Evolutionary conservation across 2,888 invertebrate genomes (phyloP).

Genomic region (Drosophila siamana): DNA sequence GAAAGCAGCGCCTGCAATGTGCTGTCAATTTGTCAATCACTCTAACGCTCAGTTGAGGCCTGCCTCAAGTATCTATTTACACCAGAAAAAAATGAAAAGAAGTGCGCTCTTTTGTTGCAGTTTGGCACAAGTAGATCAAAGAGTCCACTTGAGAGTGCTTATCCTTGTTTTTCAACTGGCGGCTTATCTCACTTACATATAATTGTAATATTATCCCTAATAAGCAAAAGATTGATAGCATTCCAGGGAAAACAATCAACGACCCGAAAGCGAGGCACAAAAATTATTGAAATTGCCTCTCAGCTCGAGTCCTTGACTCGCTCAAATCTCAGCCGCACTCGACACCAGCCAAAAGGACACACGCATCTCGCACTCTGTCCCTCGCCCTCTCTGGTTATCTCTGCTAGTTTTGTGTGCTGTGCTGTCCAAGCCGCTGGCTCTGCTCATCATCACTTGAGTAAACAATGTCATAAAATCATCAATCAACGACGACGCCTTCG

Average conservation of each 20-base stretch:
- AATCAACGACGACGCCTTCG: slow-evolving; percentile 50
- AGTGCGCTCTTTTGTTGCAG: not conserved
- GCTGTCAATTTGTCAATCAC: slow-evolving; percentile 58
- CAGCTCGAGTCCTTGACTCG: slow-evolving; percentile 5
- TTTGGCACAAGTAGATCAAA: slow-evolving; percentile 37
- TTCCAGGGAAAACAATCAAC: slow-evolving; percentile 67
- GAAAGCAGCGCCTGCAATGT: slow-evolving; percentile 32
- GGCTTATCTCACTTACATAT: slow-evolving; percentile 78
- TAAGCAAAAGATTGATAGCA: slow-evolving; percentile 81
- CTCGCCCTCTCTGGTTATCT: too few relatives aligned
- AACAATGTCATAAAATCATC: slow-evolving; percentile 82
- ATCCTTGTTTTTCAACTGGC: slow-evolving; percentile 31
- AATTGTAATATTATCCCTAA: slow-evolving; percentile 82
- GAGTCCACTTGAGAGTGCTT: slow-evolving; percentile 45
- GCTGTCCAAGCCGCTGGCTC: slow-evolving; percentile 31
- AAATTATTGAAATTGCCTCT: slow-evolving; percentile 60
- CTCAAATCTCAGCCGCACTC: slow-evolving; percentile 55
- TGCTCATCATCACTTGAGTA: slow-evolving; percentile 78
- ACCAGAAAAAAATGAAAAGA: not conserved
- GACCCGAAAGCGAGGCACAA: slow-evolving; percentile 25
- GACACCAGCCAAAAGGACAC: slow-evolving; percentile 67
- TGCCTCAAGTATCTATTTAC: slow-evolving; percentile 15
- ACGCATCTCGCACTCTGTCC: slow-evolving; percentile 30
- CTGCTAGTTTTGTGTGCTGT: slow-evolving; percentile 30
- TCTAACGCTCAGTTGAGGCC: slow-evolving; percentile 5